Evolutionary conservation across 2,113 vertebrate genomes (phyloP).

Genomic region (Megaleporinus macrocephalus): DNA sequence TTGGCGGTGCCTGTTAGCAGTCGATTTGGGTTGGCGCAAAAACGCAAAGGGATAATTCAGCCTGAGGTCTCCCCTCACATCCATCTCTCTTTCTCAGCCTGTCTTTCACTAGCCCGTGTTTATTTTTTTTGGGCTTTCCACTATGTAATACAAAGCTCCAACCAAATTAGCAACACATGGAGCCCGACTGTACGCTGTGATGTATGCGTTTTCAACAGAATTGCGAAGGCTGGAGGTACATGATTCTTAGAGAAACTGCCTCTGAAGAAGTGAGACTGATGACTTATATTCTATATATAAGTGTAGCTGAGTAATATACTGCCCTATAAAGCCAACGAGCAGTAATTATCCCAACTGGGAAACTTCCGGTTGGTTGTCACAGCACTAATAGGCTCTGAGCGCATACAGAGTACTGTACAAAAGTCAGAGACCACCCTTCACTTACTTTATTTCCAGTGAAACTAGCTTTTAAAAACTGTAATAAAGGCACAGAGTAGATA

Average conservation of each 20-base stretch:
- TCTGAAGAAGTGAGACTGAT: constrained; percentile 17
- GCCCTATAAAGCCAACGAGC: not conserved
- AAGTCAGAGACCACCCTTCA: no score
- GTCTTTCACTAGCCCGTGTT: constrained; percentile 32
- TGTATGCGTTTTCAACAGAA: constrained; percentile 21
- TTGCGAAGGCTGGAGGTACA: not conserved
- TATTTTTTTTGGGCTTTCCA: constrained; percentile 53
- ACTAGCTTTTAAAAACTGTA: no score
- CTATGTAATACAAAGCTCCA: constrained; percentile 38
- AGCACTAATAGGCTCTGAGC: no score
- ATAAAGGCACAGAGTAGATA: no score
- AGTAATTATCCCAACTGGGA: not conserved
- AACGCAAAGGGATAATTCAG: constrained; percentile 28
- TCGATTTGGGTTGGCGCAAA: constrained; percentile 41
- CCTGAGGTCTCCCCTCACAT: constrained; percentile 42
- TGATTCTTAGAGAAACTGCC: not conserved
- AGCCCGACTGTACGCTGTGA: not conserved
- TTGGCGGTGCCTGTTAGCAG: constrained; percentile 12
- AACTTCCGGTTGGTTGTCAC: not conserved
- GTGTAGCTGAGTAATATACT: not conserved
- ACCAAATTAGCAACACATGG: constrained; percentile 30
- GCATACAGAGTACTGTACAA: no score
- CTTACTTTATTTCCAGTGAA: no score
- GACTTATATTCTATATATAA: not conserved
- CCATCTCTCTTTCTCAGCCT: constrained; percentile 47